Percentiles rank a stretch among this genome's conserved stretches.
Conservation (phyloP, 1,140 invertebrate genomes). For the Euwallacea similis region DNA sequence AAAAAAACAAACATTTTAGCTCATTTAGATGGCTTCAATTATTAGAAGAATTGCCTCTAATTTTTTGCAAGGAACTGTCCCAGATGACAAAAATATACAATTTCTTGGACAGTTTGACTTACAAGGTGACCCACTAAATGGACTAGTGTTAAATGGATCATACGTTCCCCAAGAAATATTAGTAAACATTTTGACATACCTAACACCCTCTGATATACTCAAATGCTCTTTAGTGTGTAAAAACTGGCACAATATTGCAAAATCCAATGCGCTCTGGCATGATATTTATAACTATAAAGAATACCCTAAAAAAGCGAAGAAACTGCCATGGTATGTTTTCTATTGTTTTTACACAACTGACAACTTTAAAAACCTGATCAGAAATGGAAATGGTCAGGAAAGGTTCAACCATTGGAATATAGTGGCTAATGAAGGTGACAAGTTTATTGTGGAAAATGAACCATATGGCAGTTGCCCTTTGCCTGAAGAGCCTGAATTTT, state of each 20-base stretch:
- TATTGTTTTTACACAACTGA: conserved; percentile 46
- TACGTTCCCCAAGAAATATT: conserved; percentile 51
- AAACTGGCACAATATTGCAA: conserved; percentile 49
- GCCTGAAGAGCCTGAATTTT: conserved; percentile 45
- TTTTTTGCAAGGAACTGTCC: no score
- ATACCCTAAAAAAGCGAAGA: conserved; percentile 39
- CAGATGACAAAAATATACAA: background rate
- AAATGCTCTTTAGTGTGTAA: conserved; percentile 47
- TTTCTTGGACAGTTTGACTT: conserved; percentile 33
- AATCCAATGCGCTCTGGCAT: conserved; percentile 46
- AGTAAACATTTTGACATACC: conserved; percentile 44
- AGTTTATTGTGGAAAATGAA: conserved; percentile 49
- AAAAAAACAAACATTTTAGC: no score
- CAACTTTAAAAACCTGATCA: conserved; percentile 51
- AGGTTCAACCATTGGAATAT: conserved; percentile 51
- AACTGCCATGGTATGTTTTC: conserved; percentile 50
- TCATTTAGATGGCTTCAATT: no score
- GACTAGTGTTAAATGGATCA: conserved; percentile 42
- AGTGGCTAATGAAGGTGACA: conserved; percentile 48
- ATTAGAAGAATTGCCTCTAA: no score
- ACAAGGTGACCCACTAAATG: conserved; percentile 43
- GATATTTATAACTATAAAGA: conserved; percentile 38
- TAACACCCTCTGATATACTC: conserved; percentile 42
- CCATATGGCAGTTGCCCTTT: conserved; percentile 46
- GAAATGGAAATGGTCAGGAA: conserved; percentile 52